Evolutionary conservation across 2,888 invertebrate genomes (phyloP).

Genomic region (Priocnemis perturbator): DNA sequence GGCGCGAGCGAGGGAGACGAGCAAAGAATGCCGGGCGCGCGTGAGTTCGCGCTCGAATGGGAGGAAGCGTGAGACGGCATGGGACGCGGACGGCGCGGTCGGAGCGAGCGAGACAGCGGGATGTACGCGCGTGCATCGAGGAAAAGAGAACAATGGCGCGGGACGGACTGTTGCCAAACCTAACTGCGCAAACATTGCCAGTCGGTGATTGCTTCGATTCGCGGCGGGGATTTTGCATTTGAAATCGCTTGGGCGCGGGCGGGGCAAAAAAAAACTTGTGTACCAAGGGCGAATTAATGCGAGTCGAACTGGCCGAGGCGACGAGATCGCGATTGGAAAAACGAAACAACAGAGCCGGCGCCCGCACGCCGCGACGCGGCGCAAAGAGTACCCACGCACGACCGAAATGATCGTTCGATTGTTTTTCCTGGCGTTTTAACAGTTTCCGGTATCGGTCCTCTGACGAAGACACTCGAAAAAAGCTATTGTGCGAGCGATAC

Average conservation of each 20-base stretch:
- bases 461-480: slow-evolving; percentile 1
- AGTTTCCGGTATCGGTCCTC: slow-evolving; percentile 21
- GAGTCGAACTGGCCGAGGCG: slow-evolving; percentile 39
- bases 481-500: too few relatives aligned
- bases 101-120: neutral
- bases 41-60: too few relatives aligned
- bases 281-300: slow-evolving; percentile 56
- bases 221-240: slow-evolving; percentile 55
- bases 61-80: too few relatives aligned
- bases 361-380: too few relatives aligned
- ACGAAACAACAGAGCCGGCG: slow-evolving; percentile 29
- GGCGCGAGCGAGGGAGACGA: slow-evolving; percentile 3
- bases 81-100: too few relatives aligned
- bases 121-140: slow-evolving; percentile 14
- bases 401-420: slow-evolving; percentile 21
- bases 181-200: slow-evolving; percentile 65
- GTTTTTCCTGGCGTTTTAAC: slow-evolving; percentile 23
- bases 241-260: slow-evolving; percentile 39
- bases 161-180: slow-evolving; percentile 50
- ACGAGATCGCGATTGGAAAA: slow-evolving; percentile 28
- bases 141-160: slow-evolving; percentile 47
- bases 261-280: slow-evolving; percentile 47
- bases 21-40: too few relatives aligned
- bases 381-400: neutral
- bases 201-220: slow-evolving; percentile 68